A percentile compares a stretch with the other conserved stretches of the same genome.
These are phyloP conservation scores for Octodon degus DNA, from an alignment of 2,113 vertebrate species.

Conservation along the genomic window DNA sequence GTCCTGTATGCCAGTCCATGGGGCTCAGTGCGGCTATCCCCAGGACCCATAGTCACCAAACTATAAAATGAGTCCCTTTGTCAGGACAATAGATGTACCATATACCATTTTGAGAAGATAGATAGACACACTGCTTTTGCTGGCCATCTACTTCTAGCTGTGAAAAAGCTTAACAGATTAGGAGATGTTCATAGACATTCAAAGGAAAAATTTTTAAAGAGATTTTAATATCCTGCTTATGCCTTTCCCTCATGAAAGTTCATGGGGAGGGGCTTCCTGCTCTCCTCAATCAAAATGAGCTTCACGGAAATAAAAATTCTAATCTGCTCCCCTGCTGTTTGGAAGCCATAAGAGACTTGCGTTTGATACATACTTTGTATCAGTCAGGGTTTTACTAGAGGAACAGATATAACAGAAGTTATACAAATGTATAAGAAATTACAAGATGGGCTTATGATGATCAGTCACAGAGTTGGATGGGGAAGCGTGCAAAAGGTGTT, in stretches of 20 bases:
- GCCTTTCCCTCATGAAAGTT: neutral
- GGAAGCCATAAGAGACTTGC: neutral
- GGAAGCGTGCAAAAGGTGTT: too few relatives aligned
- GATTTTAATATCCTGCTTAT: neutral
- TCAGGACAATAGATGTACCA: neutral
- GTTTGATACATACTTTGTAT: neutral
- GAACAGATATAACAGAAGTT: too few relatives aligned
- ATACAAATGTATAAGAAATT: too few relatives aligned
- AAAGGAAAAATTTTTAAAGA: neutral
- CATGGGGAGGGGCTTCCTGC: neutral
- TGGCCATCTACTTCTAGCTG: neutral
- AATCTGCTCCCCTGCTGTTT: neutral
- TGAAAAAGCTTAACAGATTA: neutral
- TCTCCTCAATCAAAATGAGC: neutral
- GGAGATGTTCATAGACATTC: neutral
- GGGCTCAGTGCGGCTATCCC: conserved; percentile 17
- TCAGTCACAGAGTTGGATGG: too few relatives aligned
- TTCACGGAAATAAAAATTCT: neutral
- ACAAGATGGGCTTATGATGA: too few relatives aligned
- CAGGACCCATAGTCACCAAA: neutral
- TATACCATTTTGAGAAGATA: conserved; percentile 12
- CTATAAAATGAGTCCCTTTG: neutral
- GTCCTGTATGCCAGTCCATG: conserved; percentile 55
- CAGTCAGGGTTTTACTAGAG: too few relatives aligned
- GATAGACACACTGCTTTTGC: neutral